phyloP scores from a whole-genome alignment of 2,888 invertebrate genomes.

The Lasiommata megera region DNA sequence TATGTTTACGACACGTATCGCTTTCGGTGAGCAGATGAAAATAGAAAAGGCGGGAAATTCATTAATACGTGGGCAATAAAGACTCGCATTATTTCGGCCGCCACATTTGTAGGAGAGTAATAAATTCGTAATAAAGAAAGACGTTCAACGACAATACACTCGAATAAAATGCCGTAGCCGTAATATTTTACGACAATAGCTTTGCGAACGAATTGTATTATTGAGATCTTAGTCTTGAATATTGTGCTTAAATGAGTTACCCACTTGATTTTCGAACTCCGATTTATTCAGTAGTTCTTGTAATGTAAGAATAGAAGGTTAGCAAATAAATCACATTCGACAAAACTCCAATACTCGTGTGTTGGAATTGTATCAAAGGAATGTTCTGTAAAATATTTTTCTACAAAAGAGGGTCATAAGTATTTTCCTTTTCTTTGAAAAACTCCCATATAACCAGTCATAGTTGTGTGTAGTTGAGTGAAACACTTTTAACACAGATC shows the following conservation, averaged over 20 bases:
- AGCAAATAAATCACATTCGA: slow-evolving; percentile 8
- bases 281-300: slow-evolving; percentile 4
- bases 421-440: slow-evolving; percentile 1
- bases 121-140: slow-evolving; percentile 66
- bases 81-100: slow-evolving; percentile 53
- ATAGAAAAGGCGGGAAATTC: slow-evolving; percentile 41
- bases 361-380: slow-evolving; percentile 8
- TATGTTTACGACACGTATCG: slow-evolving; percentile 34
- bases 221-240: neutral
- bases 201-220: slow-evolving; percentile 6
- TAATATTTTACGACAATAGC: slow-evolving; percentile 36
- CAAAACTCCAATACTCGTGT: neutral
- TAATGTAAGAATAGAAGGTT: neutral
- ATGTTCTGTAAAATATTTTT: slow-evolving; percentile 5
- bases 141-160: slow-evolving; percentile 41
- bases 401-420: neutral
- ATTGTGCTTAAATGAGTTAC: neutral
- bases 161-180: slow-evolving; percentile 32
- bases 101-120: slow-evolving; percentile 49
- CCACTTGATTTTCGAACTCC: slow-evolving; percentile 2
- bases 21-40: slow-evolving; percentile 25
- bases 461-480: neutral
- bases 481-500: neutral
- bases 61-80: slow-evolving; percentile 64
- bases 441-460: neutral